phyloP scores from a whole-genome alignment of 2,888 invertebrate species.

The Leptopilina drosophilae region DNA sequence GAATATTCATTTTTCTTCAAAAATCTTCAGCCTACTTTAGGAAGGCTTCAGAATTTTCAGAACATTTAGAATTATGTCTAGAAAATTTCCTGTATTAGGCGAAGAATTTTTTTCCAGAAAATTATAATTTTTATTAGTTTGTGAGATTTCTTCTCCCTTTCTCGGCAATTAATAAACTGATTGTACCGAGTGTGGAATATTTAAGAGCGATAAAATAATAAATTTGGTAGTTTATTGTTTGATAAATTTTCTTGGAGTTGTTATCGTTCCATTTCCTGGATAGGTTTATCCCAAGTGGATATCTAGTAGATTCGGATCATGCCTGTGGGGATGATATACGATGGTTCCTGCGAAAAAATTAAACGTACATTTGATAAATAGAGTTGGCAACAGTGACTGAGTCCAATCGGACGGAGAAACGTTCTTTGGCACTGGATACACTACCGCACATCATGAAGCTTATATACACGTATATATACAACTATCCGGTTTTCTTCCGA shows the following conservation, averaged over 20 bases:
- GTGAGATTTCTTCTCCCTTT: too few relatives aligned
- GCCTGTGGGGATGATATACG: constrained; percentile 72
- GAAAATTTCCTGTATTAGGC: too few relatives aligned
- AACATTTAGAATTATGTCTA: too few relatives aligned
- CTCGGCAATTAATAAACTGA: too few relatives aligned
- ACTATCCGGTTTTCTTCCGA: constrained; percentile 64
- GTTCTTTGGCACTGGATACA: constrained; percentile 37
- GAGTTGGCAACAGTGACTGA: constrained; percentile 67
- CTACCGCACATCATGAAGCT: constrained; percentile 44
- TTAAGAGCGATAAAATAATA: background rate
- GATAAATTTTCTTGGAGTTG: constrained; percentile 66
- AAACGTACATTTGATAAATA: constrained; percentile 75
- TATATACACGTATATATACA: too few relatives aligned
- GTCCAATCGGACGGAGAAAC: constrained; percentile 27
- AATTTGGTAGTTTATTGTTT: constrained; percentile 57
- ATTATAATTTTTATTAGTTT: too few relatives aligned
- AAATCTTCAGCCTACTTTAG: too few relatives aligned
- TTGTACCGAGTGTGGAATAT: too few relatives aligned
- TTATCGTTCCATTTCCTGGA: constrained; percentile 72
- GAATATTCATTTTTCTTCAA: too few relatives aligned
- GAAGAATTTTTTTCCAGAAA: too few relatives aligned
- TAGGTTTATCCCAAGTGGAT: constrained; percentile 56
- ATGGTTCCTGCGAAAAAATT: constrained; percentile 72
- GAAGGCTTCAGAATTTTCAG: too few relatives aligned
- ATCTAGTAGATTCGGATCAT: constrained; percentile 67